Evolutionary conservation across 2,888 invertebrate genomes (phyloP).

Genomic region (Lacanobia oleracea): DNA sequence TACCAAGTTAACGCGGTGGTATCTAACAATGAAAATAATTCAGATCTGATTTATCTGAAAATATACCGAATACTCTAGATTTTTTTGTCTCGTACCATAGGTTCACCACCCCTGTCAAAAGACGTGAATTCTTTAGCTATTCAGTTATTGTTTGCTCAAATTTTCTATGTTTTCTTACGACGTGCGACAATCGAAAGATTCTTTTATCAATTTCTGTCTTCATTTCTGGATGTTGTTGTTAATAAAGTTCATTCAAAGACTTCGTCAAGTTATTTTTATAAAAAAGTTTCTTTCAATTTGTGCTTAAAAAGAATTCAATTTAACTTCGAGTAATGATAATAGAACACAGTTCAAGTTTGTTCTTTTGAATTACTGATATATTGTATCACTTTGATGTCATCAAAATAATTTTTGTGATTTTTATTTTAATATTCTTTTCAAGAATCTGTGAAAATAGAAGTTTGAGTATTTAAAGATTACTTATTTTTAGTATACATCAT

Average conservation of each 20-base stretch:
- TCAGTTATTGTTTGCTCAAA: constrained; percentile 44
- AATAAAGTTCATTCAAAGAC: constrained; percentile 2
- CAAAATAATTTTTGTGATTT: background rate
- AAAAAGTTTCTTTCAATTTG: constrained; percentile 39
- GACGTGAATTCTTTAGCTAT: constrained; percentile 36
- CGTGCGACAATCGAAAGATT: constrained; percentile 20
- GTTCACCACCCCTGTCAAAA: constrained; percentile 14
- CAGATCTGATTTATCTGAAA: background rate
- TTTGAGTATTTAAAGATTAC: background rate
- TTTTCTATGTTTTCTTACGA: constrained; percentile 30
- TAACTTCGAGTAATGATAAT: constrained; percentile 37
- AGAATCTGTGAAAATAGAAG: background rate
- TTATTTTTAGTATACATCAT: background rate
- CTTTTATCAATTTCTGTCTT: constrained; percentile 8
- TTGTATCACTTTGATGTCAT: constrained; percentile 2
- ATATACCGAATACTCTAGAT: background rate
- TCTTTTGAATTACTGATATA: constrained; percentile 13
- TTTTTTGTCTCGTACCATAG: background rate
- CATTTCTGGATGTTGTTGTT: constrained; percentile 28
- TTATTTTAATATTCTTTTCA: constrained; percentile 3
- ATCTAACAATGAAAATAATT: too few species aligned
- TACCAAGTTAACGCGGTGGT: too few species aligned
- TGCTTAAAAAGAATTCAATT: constrained; percentile 42
- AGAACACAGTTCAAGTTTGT: constrained; percentile 23
- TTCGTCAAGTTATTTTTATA: constrained; percentile 27